Base-by-base conservation (phyloP, 2,113 vertebrate species). In the Brachyistius frenatus region DNA sequence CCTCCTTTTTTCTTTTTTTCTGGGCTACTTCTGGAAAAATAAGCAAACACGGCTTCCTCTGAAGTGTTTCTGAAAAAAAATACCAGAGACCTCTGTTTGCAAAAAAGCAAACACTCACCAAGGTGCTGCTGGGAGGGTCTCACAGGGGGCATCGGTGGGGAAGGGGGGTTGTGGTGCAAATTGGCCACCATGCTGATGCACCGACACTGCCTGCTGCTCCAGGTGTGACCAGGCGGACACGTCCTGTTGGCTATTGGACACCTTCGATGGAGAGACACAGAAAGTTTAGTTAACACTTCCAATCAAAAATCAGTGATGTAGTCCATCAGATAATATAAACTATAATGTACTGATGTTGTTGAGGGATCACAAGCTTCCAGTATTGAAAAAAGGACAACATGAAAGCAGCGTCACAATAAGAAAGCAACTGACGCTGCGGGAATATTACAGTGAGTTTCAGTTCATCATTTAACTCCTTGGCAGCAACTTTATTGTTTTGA, bases 201-300 rank as follows among this genome's bases (percentile, higher is more conserved):
- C 85, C 89, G 95, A 91, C 98, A 99, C 68, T 96, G 85, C 52
- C 93, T 94, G 86, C 93, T 93, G 89, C 94, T 97, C 98, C 98
- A 99, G 58, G 93, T 83, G 61, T 97, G 95, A 85, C 95, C 96
- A 86, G 93, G 92, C 2, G 96, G 96, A 89, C 98, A 99, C 1
- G 97, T 97, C 91, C 94, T 96, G 89, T 99, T 99, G 81, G 94
- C 91, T 78, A 91, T 76, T 3, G 95, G 95, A 90, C 98, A 99
- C 72, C 98, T 99, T 85, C 15, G 73, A 84, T 69, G 78, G 30
- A 86, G 50, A 58, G 14, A 60, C 65, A 76, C 8, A 63, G 32
- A 41, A 46, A 56, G 23, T 66, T 47, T 69, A 30, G 5, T 7
- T 33, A 16, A 49, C 7, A 37, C 11, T 11, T 14, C 44, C 13